phyloP scores from a whole-genome alignment of 2,797 vertebrate species.

The Podarcis siculus region DNA sequence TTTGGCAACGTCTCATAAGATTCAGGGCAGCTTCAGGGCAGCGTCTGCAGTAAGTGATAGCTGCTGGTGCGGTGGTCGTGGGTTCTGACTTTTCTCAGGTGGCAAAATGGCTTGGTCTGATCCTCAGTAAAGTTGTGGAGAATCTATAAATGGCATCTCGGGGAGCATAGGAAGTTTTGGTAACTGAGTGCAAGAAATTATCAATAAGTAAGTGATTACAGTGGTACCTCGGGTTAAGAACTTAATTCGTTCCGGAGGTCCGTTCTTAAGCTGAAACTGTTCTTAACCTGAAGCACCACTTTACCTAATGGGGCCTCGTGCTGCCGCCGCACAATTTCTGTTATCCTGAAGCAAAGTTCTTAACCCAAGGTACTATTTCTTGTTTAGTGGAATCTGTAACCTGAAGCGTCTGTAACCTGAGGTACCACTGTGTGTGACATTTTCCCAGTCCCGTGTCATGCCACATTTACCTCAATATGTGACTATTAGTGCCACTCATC shows the following conservation, averaged over 20 bases:
- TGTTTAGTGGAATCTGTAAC: no score
- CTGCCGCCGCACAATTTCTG: no score
- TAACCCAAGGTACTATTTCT: no score
- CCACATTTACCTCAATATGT: background rate
- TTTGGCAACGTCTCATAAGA: background rate
- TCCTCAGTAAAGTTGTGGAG: background rate
- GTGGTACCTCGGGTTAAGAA: no score
- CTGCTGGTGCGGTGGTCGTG: background rate
- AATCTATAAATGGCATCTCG: background rate
- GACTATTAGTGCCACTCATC: background rate
- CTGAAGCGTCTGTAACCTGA: no score
- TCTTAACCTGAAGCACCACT: no score
- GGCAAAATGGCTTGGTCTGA: background rate
- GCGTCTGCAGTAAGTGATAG: background rate
- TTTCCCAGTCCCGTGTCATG: background rate
- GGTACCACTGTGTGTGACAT: fast-evolving
- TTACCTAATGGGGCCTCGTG: no score
- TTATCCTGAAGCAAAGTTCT: no score
- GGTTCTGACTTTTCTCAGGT: background rate
- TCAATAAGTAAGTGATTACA: background rate
- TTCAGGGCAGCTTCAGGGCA: background rate
- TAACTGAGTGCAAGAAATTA: background rate
- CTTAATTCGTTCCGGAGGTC: no score
- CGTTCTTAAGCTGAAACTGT: no score
- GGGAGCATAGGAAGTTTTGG: background rate